Conservation (phyloP, 2,888 invertebrate species). For the Drosophila tripunctata region DNA sequence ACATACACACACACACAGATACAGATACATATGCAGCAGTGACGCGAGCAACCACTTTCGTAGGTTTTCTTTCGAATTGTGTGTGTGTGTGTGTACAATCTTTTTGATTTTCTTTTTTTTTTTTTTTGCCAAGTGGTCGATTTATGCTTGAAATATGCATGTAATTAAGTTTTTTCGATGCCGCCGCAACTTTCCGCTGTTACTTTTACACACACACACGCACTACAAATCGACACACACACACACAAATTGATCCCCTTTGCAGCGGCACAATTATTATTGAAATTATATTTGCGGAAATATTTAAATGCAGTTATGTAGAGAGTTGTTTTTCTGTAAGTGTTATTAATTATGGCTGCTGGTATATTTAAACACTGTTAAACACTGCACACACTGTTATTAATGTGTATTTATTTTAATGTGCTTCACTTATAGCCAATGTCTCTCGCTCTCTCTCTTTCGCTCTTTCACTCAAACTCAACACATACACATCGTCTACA, state of each 20-base stretch:
- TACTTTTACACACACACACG: constrained; percentile 35
- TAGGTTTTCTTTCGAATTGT: constrained; percentile 69
- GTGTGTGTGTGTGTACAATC: constrained; percentile 43
- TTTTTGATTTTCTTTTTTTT: constrained; percentile 43
- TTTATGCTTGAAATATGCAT: constrained; percentile 12
- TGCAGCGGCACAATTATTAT: constrained; percentile 62
- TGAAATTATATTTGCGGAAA: constrained; percentile 63
- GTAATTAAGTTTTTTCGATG: neutral
- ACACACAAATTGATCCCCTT: constrained; percentile 53
- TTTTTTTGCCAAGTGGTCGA: constrained; percentile 23
- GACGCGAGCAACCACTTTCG: constrained; percentile 75
- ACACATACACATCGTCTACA: constrained; percentile 18
- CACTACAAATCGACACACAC: constrained; percentile 25
- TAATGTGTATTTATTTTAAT: constrained; percentile 55
- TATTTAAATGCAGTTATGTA: constrained; percentile 58
- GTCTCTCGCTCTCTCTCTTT: constrained; percentile 27
- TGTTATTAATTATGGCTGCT: constrained; percentile 25
- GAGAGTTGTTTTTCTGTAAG: no score
- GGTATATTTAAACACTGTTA: no score
- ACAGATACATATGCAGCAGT: constrained; percentile 45
- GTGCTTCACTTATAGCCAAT: constrained; percentile 46
- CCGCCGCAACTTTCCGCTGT: constrained; percentile 32
- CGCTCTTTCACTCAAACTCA: constrained; percentile 9
- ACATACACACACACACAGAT: constrained; percentile 18
- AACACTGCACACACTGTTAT: constrained; percentile 57